These are phyloP conservation scores for Pammene fasciana DNA, from an alignment of 2,888 invertebrate species.

Conservation along the genomic window DNA sequence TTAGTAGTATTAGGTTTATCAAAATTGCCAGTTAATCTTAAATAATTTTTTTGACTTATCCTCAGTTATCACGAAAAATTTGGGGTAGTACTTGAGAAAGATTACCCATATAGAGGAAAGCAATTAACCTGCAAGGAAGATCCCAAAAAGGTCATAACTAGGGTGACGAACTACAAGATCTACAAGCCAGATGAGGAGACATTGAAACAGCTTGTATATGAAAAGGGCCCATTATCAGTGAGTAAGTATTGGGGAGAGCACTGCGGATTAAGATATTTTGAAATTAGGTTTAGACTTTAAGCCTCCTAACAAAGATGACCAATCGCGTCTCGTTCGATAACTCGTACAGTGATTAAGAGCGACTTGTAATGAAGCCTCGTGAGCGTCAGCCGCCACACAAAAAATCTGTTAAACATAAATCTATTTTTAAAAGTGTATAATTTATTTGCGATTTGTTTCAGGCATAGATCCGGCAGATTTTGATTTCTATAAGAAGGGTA, in stretches of 20 bases:
- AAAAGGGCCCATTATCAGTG: constrained; percentile 15
- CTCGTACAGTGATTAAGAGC: too few species aligned
- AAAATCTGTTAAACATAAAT: too few species aligned
- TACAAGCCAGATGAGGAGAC: constrained; percentile 2
- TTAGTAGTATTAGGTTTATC: too few species aligned
- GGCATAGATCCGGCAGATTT: not conserved
- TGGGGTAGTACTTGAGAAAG: not conserved
- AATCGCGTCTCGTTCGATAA: too few species aligned
- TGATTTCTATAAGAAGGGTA: not conserved
- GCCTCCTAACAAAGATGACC: too few species aligned
- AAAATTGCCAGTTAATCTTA: not conserved
- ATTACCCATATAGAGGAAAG: not conserved
- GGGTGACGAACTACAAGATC: not conserved
- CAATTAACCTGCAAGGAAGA: not conserved
- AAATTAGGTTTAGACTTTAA: too few species aligned
- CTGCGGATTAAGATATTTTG: not conserved
- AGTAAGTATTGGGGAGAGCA: not conserved
- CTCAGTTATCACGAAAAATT: not conserved
- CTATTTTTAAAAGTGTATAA: not conserved
- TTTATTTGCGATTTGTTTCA: not conserved
- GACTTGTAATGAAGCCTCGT: too few species aligned
- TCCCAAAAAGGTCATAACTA: not conserved
- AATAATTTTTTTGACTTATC: not conserved
- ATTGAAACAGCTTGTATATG: constrained; percentile 11
- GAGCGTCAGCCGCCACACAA: too few species aligned